Evolutionary conservation across 2,888 invertebrate species (phyloP), one percentile per base, ranked within the genome.

Genomic region (Calameuta filiformis): DNA sequence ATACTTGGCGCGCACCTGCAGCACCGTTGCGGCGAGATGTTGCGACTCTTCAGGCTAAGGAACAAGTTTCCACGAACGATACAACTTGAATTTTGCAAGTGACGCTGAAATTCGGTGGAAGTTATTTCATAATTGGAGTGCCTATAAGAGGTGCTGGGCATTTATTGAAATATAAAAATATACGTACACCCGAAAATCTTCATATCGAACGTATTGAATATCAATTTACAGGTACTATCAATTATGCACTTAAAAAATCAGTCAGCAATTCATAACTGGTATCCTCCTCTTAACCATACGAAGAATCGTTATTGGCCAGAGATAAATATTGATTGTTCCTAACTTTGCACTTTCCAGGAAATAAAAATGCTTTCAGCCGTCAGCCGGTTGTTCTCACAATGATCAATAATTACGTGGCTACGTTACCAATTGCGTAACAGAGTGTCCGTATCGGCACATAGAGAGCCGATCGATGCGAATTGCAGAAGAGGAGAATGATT

Each of bases 331-430:
- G 71, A 71, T 71, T 34, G 71, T 11, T 9, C 34, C 30, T 34
- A 71, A 35, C 71, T 33, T 71, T 71, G 33, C 71, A 71, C 34
- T 71, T 71, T 33, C 31, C 33, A 30, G 30, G 34, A 30, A 71
- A 71, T 71, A 71, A 71, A 71, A 35, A 71, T 71, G 71, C 71
- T 71, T 71, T 71, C 34, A 71, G 71, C 71, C 33, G 30, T 30
- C 71, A 71, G 71, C 71, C 34, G 34, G 71, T 34, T 33, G 71
- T 34, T 71, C 71, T 30, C 71, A 71, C 71, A 35, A 71, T 71
- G 71, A 34, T 71, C 71, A 35, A 71, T 71, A 71, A 71, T 71
- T 71, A 71, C 33, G 31, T 33, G 34, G 34, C 33, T 71, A 35
- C 30, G 11, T 71, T 71, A 71, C 31, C 71, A 71, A 30, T 71